phyloP scores from a whole-genome alignment of 2,113 vertebrate genomes.

The Parotia lawesii region DNA sequence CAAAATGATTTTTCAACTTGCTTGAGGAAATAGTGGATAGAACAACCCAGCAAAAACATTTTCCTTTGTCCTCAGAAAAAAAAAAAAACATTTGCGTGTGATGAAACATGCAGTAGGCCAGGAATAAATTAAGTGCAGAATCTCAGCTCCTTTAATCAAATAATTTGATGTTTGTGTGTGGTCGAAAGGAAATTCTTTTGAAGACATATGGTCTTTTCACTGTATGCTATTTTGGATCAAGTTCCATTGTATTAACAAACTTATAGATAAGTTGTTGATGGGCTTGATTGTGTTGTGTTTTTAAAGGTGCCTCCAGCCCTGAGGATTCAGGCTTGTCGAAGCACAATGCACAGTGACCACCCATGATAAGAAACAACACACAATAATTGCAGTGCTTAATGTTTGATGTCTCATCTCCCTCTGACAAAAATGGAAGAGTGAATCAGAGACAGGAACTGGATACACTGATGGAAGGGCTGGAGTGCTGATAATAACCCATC shows the following conservation, averaged over 20 bases:
- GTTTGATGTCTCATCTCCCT: neutral
- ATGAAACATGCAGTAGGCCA: neutral
- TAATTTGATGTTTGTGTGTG: neutral
- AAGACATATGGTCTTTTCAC: neutral
- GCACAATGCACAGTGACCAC: neutral
- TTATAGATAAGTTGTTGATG: neutral
- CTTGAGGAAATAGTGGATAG: neutral
- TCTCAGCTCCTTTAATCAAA: constrained; percentile 12
- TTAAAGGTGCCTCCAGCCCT: neutral
- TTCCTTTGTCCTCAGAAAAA: neutral
- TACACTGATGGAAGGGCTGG: neutral
- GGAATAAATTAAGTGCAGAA: constrained; percentile 33
- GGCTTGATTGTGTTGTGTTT: neutral
- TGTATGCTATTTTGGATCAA: neutral
- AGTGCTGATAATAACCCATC: neutral
- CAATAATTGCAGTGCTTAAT: neutral
- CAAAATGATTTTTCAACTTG: neutral
- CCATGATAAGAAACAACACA: neutral
- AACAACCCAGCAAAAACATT: neutral
- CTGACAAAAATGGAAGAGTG: neutral
- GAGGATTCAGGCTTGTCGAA: neutral
- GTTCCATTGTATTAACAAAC: neutral
- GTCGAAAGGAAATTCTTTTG: neutral
- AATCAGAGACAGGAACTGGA: neutral
- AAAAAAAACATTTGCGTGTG: neutral